These are phyloP conservation scores for Pogonognathellus flavescens DNA, from an alignment of 1,140 invertebrate genomes.

Conservation along the genomic window DNA sequence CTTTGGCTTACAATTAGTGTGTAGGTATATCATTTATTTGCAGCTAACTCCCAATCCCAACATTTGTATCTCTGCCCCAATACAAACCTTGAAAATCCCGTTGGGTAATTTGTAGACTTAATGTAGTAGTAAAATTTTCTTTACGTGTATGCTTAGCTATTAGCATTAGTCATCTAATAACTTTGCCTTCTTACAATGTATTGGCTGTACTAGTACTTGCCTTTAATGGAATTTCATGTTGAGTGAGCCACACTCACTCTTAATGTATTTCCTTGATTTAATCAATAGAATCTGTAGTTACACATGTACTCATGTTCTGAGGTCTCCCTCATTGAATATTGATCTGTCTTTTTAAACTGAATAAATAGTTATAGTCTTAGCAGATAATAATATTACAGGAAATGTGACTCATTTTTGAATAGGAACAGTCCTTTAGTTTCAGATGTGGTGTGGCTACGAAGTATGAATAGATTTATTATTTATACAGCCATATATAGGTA, in stretches of 20 bases:
- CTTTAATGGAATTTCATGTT: conserved; percentile 45
- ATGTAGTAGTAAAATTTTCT: conserved; percentile 13
- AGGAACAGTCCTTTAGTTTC: not conserved
- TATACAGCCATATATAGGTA: not conserved
- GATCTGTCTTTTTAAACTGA: not conserved
- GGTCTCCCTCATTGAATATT: conserved; percentile 37
- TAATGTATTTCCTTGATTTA: conserved; percentile 50
- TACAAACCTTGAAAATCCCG: conserved; percentile 48
- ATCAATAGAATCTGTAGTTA: conserved; percentile 32
- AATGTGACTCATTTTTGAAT: too few species aligned
- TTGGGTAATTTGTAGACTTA: conserved; percentile 34
- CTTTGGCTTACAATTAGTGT: not conserved
- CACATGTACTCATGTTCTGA: conserved; percentile 5
- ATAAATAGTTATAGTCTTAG: too few species aligned
- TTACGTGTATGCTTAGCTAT: conserved; percentile 9
- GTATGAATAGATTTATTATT: not conserved
- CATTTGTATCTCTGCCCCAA: conserved; percentile 8
- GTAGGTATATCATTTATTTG: not conserved
- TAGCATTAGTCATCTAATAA: conserved; percentile 49
- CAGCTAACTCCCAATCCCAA: conserved; percentile 22
- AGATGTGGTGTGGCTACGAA: not conserved
- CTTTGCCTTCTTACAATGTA: not conserved
- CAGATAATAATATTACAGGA: not conserved
- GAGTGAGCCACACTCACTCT: conserved; percentile 22
- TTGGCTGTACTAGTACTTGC: conserved; percentile 40